Base-by-base conservation (phyloP, 2,797 vertebrate genomes). In the Gobionotothen gibberifrons region DNA sequence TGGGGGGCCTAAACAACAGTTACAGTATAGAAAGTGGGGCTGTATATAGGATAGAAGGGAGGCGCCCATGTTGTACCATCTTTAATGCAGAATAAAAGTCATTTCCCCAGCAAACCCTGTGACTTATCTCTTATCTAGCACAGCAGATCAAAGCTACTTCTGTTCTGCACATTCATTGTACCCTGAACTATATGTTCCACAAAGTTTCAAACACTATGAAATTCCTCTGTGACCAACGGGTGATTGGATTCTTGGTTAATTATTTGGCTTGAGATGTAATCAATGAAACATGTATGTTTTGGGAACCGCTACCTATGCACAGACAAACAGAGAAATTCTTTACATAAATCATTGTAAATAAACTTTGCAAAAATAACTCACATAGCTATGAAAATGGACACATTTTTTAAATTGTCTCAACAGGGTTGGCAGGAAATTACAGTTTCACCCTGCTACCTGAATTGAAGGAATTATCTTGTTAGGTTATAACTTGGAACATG, bases 1-100 rank as follows among this genome's bases (percentile, higher is more conserved):
- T 19, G 83, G 52, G 79, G 89, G 63, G 83, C 58, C 72, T 60
- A 49, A 83, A 82, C 80, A 84, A 80, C 66, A 47, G 79, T 64
- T 85, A 90, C 87, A 86, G 81, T 84, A 74, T 43, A 58, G 70
- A n/a, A 29, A 17, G 21, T 61, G 52, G 74, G 26, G 4, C 22
- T 67, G 46, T 53, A 21, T 63, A 4, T 29, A 46, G 46, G 70
- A 72, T 1, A n/a, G 55, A 70, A 29, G 69, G 60, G 55, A 70
- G 53, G 46, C 9, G 17, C 6, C 7, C 5, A 36, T 46, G 73
- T 78, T 71, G 69, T 39, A 57, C 36, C n/a, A 22, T 19, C 72
- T 58, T 63, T 59, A 71, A 44, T 14, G 74, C 40, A 21, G 9
- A 55, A 40, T 32, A 72, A 74, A 74, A 53, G 29, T 36, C 5